Evolutionary conservation across 2,888 invertebrate species (phyloP), one percentile per base, ranked within the genome.

Genomic region (Electrophaes corylata): DNA sequence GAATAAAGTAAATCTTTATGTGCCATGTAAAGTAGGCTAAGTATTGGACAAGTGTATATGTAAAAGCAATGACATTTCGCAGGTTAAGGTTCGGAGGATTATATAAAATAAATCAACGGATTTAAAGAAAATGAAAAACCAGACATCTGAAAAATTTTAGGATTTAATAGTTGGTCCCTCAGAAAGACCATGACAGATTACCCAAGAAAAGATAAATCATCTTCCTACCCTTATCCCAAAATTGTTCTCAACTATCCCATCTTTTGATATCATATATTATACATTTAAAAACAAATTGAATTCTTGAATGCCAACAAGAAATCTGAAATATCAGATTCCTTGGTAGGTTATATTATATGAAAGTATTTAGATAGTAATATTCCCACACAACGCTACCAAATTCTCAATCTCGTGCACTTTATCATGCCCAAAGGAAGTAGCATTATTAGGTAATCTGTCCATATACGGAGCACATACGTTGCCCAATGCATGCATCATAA

Each of bases 401-500:
- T 39, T 41, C 29, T 46, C 20, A 51, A 51, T 59, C 50, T 50
- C 39, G 37, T 48, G 55, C 46, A 33, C 55, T 47, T 53, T 47
- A 45, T 41, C 35, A 49, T 50, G 50, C 31, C 31, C 33, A 51
- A 43, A 64, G 59, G 55, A 66, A 57, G 50, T 46, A 37, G 51
- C 59, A 60, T 70, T 72, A 63, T 62, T 57, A 50, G 48, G 64
- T 64, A 64, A 62, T 51, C 65, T 54, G 57, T 54, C 78, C 77
- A 68, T 80, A 77, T 75, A 71, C 64, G 75, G 76, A 48, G 40
- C 59, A 54, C 56, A 51, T 50, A 41, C 57, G 66, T 75, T 77
- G 64, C 73, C 48, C 73, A 77, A 72, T 72, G 70, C 69, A 79
- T 79, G 73, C 67, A 77, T 73, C 69, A 76, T 69, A 67, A 76